A percentile compares a stretch with the other conserved stretches of the same genome.
Conservation (phyloP, 2,113 vertebrate species). For the Madoqua kirkii region DNA sequence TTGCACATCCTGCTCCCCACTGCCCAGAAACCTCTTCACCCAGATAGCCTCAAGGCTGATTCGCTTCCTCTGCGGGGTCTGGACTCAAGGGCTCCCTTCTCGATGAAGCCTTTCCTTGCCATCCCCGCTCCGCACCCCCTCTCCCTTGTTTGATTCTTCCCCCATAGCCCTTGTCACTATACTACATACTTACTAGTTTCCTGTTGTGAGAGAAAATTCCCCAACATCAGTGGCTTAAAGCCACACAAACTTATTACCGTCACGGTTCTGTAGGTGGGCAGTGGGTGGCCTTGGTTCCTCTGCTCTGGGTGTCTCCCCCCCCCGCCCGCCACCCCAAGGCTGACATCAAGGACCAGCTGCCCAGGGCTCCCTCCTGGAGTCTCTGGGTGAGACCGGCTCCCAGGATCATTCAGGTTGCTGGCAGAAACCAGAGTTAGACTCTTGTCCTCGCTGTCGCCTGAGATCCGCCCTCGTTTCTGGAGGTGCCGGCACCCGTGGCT, state of each 20-base stretch:
- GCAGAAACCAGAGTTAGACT: not conserved
- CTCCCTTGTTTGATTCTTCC: not conserved
- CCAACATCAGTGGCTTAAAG: not conserved
- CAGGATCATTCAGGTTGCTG: not conserved
- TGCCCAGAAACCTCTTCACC: not conserved
- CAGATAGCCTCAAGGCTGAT: not conserved
- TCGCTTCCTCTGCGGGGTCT: not conserved
- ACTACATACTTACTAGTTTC: not conserved
- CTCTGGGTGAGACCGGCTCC: not conserved
- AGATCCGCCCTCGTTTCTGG: not conserved
- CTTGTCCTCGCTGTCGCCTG: not conserved
- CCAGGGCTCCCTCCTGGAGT: not conserved
- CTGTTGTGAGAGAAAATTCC: not conserved
- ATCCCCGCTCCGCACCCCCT: accelerated
- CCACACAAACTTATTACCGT: not conserved
- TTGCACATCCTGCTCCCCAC: not conserved
- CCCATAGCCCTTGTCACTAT: not conserved
- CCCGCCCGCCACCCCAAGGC: not conserved
- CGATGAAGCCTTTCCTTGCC: not conserved
- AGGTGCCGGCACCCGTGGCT: not conserved
- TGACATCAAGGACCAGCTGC: not conserved
- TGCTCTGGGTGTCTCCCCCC: not conserved
- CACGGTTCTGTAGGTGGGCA: not conserved
- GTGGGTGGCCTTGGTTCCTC: not conserved
- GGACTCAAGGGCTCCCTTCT: not conserved